These are phyloP conservation scores for Lynx canadensis DNA, from an alignment of 2,113 vertebrate genomes.

Conservation along the genomic window DNA sequence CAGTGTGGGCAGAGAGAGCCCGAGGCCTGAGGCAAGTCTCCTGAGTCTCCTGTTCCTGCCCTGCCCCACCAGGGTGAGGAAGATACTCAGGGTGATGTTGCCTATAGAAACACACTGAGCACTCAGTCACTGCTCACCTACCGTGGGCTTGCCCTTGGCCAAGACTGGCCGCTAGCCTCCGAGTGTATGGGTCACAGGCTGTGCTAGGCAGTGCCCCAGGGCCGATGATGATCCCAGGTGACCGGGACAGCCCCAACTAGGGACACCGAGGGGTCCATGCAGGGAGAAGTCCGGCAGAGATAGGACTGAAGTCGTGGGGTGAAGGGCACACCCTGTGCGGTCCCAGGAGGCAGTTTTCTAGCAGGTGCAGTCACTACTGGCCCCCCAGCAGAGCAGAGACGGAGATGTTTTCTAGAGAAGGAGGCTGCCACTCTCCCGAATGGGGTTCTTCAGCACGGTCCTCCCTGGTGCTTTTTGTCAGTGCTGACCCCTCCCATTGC, in stretches of 20 bases:
- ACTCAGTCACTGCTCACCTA: not conserved
- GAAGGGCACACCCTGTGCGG: not conserved
- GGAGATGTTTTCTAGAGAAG: not conserved
- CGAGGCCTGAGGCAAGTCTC: not conserved
- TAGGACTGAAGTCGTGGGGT: not conserved
- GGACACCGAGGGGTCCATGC: not conserved
- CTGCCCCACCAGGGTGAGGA: not conserved
- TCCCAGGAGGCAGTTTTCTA: not conserved
- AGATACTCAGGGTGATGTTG: not conserved
- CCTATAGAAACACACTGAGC: not conserved
- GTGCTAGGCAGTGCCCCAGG: not conserved
- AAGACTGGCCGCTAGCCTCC: not conserved
- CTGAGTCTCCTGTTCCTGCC: not conserved
- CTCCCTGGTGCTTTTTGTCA: not conserved
- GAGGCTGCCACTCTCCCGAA: not conserved
- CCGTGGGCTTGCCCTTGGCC: not conserved
- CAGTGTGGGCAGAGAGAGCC: not conserved
- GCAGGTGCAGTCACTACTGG: too few species aligned
- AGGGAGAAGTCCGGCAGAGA: not conserved
- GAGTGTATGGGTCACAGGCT: not conserved
- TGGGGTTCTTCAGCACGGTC: not conserved
- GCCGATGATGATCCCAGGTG: accelerated
- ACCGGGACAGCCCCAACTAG: not conserved
- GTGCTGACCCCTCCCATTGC: not conserved
- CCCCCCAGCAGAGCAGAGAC: not conserved